phyloP scores from a whole-genome alignment of 1,140 invertebrate species.

The Meloidogyne chitwoodi region DNA sequence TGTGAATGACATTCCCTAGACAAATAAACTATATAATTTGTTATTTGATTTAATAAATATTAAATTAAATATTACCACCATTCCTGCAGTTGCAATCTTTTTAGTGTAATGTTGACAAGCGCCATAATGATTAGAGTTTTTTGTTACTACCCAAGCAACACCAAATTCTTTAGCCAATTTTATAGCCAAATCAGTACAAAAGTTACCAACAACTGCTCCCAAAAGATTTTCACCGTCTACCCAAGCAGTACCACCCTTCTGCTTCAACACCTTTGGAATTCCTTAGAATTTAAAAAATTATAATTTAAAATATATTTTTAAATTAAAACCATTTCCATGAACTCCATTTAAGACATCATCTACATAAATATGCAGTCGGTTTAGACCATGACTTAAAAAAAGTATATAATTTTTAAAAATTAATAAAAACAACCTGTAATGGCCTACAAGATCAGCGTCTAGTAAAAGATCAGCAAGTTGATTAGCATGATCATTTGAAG shows the following conservation, averaged over 20 bases:
- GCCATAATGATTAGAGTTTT: slow-evolving; percentile 83
- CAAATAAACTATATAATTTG: not conserved
- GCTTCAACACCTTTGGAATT: slow-evolving; percentile 31
- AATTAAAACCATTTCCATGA: slow-evolving; percentile 18
- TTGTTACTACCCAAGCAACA: slow-evolving; percentile 78
- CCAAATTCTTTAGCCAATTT: slow-evolving; percentile 67
- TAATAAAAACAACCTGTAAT: slow-evolving; percentile 14
- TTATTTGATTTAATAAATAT: not conserved
- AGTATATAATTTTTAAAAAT: not conserved
- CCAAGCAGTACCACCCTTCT: slow-evolving; percentile 58
- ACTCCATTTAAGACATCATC: slow-evolving; percentile 42
- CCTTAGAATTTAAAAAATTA: slow-evolving; percentile 18
- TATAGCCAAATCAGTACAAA: slow-evolving; percentile 82
- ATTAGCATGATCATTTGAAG: slow-evolving; percentile 25
- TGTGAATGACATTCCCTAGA: slow-evolving; percentile 78
- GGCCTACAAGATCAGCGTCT: slow-evolving; percentile 35
- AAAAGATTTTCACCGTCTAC: slow-evolving; percentile 55
- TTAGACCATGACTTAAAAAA: slow-evolving; percentile 41
- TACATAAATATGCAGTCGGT: slow-evolving; percentile 44
- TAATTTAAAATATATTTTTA: slow-evolving; percentile 4
- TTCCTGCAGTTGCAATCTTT: slow-evolving; percentile 66
- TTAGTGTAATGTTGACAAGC: slow-evolving; percentile 76
- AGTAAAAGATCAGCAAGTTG: slow-evolving; percentile 45
- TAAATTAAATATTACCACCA: slow-evolving; percentile 66
- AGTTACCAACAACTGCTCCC: slow-evolving; percentile 80